phyloP scores from a whole-genome alignment of 2,113 vertebrate genomes.

The Ibidorhyncha struthersii region DNA sequence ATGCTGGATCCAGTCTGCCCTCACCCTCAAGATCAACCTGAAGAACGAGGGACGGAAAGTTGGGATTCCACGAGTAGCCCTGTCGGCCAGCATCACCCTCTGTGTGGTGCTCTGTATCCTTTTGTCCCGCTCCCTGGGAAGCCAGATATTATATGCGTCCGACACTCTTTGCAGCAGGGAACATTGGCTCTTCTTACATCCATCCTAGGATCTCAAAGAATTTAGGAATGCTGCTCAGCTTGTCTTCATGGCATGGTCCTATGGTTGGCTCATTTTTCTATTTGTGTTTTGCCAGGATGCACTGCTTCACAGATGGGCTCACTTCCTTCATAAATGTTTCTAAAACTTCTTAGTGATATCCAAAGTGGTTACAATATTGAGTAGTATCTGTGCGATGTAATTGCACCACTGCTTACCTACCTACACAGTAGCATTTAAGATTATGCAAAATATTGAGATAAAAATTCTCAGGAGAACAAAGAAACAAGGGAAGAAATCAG shows the following conservation, averaged over 20 bases:
- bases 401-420: neutral
- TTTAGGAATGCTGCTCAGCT: neutral
- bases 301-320: neutral
- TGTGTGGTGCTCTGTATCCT: conserved; percentile 92
- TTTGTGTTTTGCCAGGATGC: neutral
- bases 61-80: conserved; percentile 79
- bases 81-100: conserved; percentile 84
- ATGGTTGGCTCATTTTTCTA: neutral
- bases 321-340: neutral
- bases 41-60: conserved; percentile 82
- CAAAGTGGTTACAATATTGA: neutral
- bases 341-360: neutral
- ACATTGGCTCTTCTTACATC: neutral
- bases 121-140: neutral
- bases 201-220: neutral
- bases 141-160: neutral
- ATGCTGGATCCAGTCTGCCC: conserved; percentile 90
- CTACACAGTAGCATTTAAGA: neutral
- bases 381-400: neutral
- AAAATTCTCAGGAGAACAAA: neutral
- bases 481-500: neutral
- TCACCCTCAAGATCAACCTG: conserved; percentile 88
- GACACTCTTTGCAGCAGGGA: neutral
- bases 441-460: neutral
- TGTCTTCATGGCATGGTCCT: neutral